Evolutionary conservation across 2,113 vertebrate genomes (phyloP).

Genomic region (Drymodes brunneopygia): DNA sequence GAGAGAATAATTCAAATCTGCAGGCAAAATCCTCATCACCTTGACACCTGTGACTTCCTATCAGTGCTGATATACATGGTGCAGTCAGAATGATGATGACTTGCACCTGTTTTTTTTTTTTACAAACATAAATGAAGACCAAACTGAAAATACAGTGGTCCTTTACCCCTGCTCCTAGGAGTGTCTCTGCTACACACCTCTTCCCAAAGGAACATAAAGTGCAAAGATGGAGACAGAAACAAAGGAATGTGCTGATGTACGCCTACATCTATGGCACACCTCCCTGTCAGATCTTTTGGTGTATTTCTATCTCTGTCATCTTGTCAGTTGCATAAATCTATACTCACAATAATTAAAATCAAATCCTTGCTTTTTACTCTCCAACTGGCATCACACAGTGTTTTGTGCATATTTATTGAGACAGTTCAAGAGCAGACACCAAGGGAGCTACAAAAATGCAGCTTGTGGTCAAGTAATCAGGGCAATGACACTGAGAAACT

Average conservation of each 20-base stretch:
- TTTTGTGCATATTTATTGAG: not conserved
- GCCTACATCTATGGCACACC: rapidly evolving
- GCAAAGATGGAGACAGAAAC: not conserved
- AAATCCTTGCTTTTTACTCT: not conserved
- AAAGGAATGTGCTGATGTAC: rapidly evolving
- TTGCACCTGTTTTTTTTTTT: not conserved
- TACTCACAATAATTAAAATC: not conserved
- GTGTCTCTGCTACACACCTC: not conserved
- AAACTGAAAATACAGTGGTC: not conserved
- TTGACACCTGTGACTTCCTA: not conserved
- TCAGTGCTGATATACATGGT: not conserved
- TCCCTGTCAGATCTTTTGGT: not conserved
- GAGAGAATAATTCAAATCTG: not conserved
- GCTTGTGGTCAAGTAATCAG: not conserved
- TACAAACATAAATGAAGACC: not conserved
- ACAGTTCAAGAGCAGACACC: not conserved
- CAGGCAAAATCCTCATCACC: not conserved
- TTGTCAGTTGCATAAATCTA: not conserved
- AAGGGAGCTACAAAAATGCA: not conserved
- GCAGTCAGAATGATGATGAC: not conserved
- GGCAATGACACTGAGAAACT: not conserved
- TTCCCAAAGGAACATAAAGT: not conserved
- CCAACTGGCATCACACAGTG: not conserved
- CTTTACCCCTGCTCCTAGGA: not conserved
- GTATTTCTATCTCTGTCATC: not conserved